Base-by-base conservation (phyloP, 2,888 invertebrate genomes). In the Magallana nippona region DNA sequence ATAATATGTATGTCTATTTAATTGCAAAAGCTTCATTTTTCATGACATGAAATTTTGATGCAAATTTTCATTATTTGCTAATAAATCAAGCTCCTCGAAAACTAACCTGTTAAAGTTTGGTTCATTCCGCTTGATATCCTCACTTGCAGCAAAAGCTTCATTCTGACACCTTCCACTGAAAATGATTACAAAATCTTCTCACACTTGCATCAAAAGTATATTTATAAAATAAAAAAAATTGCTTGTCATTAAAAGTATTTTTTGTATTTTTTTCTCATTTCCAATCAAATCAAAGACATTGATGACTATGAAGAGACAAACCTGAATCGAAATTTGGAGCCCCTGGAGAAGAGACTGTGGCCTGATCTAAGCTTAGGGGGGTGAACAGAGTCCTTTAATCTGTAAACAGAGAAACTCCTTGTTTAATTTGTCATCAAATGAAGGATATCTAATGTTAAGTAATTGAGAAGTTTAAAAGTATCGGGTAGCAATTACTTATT, bases 281-380 rank as follows among this genome's bases (percentile, higher is more conserved):
- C n/a, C n/a, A n/a, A 15, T 8, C n/a, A 60, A 10, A 60, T 60
- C 1, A 1, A 10, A 2, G 17, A 60, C 15, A 60, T n/a, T n/a
- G n/a, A n/a, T 17, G 32, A 27, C 13, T 27, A 10, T 71, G 13
- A 27, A 71, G 71, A 27, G 10, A 27, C 86, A 81, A 88, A 94
- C 94, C 94, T 94, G 90, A 98, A 98, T 92, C 97, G 97, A 94
- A 98, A 98, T 95, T 98, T 98, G 56, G 98, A 98, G 84, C 98
- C 98, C 96, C 97, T 97, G 44, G 98, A 98, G 95, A 98, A 98
- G 91, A 98, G 96, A 79, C 98, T 97, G 80, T 98, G 98, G 82
- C 98, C 97, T 22, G 97, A 97, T 88, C 97, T 96, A 55, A 95
- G 94, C 88, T 97, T 97, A 83, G 97, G 97, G 80, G 97, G 97